A percentile compares a stretch with the other conserved stretches of the same genome.
Conservation (phyloP, 2,113 vertebrate genomes). For the Perca schrenkii region DNA sequence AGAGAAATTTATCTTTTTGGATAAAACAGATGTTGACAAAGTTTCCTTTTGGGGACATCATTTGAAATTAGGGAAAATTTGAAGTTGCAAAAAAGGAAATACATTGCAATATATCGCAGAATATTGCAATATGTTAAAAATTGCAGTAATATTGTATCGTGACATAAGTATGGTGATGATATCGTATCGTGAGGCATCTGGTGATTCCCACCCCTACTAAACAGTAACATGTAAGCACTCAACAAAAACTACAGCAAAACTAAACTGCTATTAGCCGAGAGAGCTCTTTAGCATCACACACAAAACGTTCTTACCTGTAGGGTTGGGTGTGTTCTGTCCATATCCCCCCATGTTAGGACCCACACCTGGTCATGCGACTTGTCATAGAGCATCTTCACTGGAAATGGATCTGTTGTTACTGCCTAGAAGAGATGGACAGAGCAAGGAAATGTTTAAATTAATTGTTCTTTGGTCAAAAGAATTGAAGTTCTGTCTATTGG, state of each 20-base stretch:
- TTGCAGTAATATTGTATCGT: too few species aligned
- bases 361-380: constrained; percentile 98
- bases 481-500: not conserved
- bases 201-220: not conserved
- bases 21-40: too few species aligned
- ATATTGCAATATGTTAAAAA: too few species aligned
- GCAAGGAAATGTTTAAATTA: not conserved
- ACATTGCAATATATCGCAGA: too few species aligned
- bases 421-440: constrained; percentile 79
- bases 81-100: too few species aligned
- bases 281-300: not conserved
- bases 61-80: too few species aligned
- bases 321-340: constrained; percentile 85
- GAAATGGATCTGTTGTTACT: constrained; percentile 90
- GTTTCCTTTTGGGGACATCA: too few species aligned
- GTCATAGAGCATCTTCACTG: constrained; percentile 93
- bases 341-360: constrained; percentile 93
- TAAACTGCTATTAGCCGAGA: not conserved
- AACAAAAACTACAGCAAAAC: not conserved
- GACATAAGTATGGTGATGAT: too few species aligned
- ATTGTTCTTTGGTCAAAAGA: not conserved
- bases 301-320: constrained; percentile 87
- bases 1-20: too few species aligned
- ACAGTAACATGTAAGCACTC: not conserved
- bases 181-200: too few species aligned